Base-by-base conservation (phyloP, 2,797 vertebrate species). In the Allobates femoralis region DNA sequence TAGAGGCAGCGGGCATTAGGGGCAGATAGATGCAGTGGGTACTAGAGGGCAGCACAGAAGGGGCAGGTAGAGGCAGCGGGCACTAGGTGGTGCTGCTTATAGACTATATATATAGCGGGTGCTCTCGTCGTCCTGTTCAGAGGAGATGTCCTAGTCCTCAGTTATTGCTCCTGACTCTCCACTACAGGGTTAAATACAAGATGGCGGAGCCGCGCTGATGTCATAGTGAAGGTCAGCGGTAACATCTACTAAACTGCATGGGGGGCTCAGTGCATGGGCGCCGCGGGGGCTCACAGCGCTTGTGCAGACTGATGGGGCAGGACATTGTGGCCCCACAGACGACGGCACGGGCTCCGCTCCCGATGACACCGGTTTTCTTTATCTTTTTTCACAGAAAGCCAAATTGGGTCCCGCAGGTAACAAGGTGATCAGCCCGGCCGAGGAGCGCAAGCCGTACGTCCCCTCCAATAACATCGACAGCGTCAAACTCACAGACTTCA, bases 401-500 rank as follows among this genome's bases (percentile, higher is more conserved):
- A 98, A 95, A 92, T 91, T 99, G 78, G 98, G 98, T 60, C 98
- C 97, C 1, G 94, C 94, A 60, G 97, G 96, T 80, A 98, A 99
- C 92, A 98, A 98, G 92, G 94, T 96, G 88, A 98, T 97, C 93
- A 96, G 95, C 46, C 96, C 97, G 0, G 93, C 95, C 15, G 97
- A 98, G 90, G 97, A 98, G 88, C 93, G 96, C 89, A 95, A 92
- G 79, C 96, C 96, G 89, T 97, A 93, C 86, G 88, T 96, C 69
- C 96, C 97, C 0, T 98, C 96, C 51, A 96, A 97, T 90, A 98
- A 96, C 92, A 93, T 97, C 88, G 98, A 99, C 93, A 93, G 95
- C 51, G 95, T 99, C 90, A 96, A 96, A 55, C 96, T 99, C 85
- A 96, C 92, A 0, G 97, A 99, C 92, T 99, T 99, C 94, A 96